Conservation (phyloP, 23 tunicate genomes). For the Phallusia fumigata region DNA sequence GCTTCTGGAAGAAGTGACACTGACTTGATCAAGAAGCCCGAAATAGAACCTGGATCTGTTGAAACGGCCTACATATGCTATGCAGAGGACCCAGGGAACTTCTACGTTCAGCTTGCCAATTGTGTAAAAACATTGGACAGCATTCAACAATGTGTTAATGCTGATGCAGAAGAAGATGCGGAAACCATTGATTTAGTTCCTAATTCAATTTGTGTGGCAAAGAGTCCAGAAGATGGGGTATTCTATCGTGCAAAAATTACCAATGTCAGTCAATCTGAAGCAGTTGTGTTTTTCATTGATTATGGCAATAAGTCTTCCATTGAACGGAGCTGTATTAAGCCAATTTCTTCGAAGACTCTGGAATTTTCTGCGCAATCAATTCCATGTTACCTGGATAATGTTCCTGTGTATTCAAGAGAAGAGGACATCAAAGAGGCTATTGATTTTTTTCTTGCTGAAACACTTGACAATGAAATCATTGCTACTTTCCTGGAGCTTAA, state of each 20-base stretch:
- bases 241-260: conserved; percentile 67
- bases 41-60: neutral
- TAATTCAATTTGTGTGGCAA: conserved; percentile 36
- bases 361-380: neutral
- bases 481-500: neutral
- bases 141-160: neutral
- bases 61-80: neutral
- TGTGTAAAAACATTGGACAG: neutral
- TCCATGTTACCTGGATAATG: neutral
- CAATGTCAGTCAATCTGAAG: neutral
- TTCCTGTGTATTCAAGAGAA: neutral
- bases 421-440: neutral
- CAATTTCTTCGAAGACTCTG: neutral
- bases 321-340: neutral
- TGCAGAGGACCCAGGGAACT: neutral
- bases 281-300: conserved; percentile 58
- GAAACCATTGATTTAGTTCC: neutral
- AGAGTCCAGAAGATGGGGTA: conserved; percentile 77
- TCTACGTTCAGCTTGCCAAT: neutral
- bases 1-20: too few relatives aligned
- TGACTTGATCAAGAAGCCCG: neutral
- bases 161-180: neutral
- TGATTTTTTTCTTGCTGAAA: neutral
- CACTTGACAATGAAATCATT: neutral
- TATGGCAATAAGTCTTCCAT: conserved; percentile 48